A percentile compares a stretch with the other conserved stretches of the same genome.
Evolutionary conservation across 2,797 vertebrate species (phyloP).

Genomic region (Tenualosa thibaudeaui): DNA sequence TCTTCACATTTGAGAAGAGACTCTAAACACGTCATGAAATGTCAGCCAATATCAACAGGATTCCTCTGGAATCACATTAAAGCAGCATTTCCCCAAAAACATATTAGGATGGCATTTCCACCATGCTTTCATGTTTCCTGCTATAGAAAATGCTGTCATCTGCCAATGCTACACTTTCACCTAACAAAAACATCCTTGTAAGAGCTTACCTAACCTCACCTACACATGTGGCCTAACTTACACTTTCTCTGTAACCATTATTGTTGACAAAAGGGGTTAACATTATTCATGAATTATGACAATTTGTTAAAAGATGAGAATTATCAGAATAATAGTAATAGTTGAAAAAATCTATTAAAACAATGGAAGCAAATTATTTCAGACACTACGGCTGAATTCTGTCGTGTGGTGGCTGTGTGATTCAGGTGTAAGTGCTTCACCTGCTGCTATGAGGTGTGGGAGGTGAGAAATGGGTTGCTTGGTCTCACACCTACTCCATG

Average conservation of each 20-base stretch:
- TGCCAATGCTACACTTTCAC: too few species aligned
- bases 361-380: not conserved
- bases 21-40: too few species aligned
- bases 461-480: not conserved
- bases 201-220: too few species aligned
- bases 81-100: too few species aligned
- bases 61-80: too few species aligned
- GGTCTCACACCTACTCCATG: not conserved
- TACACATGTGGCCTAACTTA: too few species aligned
- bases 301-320: not conserved
- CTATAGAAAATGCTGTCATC: too few species aligned
- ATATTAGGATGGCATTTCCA: too few species aligned
- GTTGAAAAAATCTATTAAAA: not conserved
- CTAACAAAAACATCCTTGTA: too few species aligned
- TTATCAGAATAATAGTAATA: not conserved
- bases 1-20: too few species aligned
- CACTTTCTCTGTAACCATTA: not conserved
- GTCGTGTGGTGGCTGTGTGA: not conserved
- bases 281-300: not conserved
- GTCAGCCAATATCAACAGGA: too few species aligned
- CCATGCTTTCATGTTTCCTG: too few species aligned
- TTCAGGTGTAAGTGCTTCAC: not conserved
- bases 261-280: not conserved
- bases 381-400: not conserved
- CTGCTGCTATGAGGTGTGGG: not conserved